Evolutionary conservation across 2,888 invertebrate genomes (phyloP).

Genomic region (Acanthopleura granulata): DNA sequence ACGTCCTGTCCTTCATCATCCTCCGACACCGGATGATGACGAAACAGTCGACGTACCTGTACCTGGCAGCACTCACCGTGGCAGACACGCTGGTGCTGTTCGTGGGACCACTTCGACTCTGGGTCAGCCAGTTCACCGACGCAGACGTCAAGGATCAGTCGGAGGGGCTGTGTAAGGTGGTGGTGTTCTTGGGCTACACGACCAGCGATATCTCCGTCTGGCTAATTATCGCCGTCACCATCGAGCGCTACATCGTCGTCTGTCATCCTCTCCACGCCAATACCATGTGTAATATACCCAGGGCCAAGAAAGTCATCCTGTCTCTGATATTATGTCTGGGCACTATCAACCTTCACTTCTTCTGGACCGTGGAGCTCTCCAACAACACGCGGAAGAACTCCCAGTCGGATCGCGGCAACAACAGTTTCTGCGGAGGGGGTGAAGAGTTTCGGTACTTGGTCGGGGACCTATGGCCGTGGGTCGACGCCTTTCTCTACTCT

Average conservation of each 20-base stretch:
- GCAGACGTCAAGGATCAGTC: conserved; percentile 46
- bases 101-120: conserved; percentile 58
- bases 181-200: conserved; percentile 53
- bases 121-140: conserved; percentile 60
- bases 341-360: conserved; percentile 47
- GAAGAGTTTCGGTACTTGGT: conserved; percentile 38
- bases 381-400: not conserved
- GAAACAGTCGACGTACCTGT: conserved; percentile 60
- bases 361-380: conserved; percentile 45
- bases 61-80: conserved; percentile 59
- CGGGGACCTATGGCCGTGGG: conserved; percentile 60
- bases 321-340: conserved; percentile 35
- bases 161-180: conserved; percentile 57
- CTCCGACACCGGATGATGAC: conserved; percentile 58
- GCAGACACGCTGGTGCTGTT: conserved; percentile 63
- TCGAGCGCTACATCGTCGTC: conserved; percentile 57
- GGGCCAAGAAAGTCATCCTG: conserved; percentile 45
- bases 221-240: conserved; percentile 53
- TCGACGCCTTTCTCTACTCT: conserved; percentile 62
- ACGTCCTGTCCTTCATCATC: conserved; percentile 60
- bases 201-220: conserved; percentile 63
- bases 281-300: conserved; percentile 42
- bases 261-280: conserved; percentile 52
- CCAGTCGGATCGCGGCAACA: conserved; percentile 6
- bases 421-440: conserved; percentile 37